A percentile compares a stretch with the other conserved stretches of the same genome.
phyloP scores from a whole-genome alignment of 1,140 invertebrate genomes.

The Listronotus bonariensis region DNA sequence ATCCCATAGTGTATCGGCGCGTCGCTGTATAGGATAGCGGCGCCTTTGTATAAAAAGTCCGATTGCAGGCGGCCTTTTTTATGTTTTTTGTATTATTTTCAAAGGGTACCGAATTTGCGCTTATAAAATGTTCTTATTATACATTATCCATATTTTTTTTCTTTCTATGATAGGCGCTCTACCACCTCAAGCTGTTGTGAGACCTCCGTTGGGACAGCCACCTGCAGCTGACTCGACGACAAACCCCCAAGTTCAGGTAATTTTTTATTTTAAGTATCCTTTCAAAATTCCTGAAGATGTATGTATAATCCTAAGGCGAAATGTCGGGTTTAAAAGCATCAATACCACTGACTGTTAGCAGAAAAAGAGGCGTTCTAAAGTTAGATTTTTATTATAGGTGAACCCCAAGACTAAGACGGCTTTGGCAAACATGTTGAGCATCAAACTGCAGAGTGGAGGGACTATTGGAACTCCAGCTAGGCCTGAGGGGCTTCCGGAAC shows the following conservation, averaged over 20 bases:
- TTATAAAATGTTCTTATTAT: too few species aligned
- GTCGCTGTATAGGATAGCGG: too few species aligned
- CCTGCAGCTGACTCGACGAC: conserved; percentile 45
- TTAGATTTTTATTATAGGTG: conserved; percentile 50
- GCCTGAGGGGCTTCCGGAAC: conserved; percentile 58
- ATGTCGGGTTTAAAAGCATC: too few species aligned
- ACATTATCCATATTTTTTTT: too few species aligned
- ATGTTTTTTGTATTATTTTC: too few species aligned
- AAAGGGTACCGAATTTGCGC: too few species aligned
- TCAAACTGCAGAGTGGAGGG: conserved; percentile 66
- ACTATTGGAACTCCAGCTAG: conserved; percentile 43
- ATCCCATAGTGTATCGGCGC: too few species aligned
- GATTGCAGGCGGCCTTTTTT: too few species aligned
- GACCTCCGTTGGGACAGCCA: conserved; percentile 41
- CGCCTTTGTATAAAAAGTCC: too few species aligned
- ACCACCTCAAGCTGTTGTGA: conserved; percentile 44
- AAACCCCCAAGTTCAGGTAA: conserved; percentile 41
- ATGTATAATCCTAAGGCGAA: too few species aligned
- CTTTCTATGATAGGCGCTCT: conserved; percentile 10
- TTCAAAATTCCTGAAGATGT: too few species aligned
- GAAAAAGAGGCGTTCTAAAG: conserved; percentile 43
- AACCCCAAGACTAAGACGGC: conserved; percentile 95
- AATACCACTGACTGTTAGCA: too few species aligned
- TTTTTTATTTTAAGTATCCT: conserved; percentile 56
- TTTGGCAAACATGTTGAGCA: conserved; percentile 91